phyloP scores from a whole-genome alignment of 2,797 vertebrate species.

The Sibirionetta formosa region DNA sequence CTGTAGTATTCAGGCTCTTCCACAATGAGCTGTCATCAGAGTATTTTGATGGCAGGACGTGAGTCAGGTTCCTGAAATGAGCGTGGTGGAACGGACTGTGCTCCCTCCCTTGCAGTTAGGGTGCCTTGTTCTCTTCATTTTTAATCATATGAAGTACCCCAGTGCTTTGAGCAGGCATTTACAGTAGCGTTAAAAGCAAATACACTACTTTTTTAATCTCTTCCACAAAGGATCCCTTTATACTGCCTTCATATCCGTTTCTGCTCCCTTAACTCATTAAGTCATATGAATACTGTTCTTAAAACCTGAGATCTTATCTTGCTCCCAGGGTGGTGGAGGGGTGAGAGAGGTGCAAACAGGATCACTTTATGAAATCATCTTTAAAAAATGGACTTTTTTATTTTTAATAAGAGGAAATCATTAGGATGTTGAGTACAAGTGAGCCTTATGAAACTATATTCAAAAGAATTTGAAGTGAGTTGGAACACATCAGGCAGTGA shows the following conservation, averaged over 20 bases:
- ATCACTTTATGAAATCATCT: slow-evolving; percentile 28
- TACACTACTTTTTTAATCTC: not conserved
- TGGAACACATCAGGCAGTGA: slow-evolving; percentile 35
- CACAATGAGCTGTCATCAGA: not conserved
- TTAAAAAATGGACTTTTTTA: not conserved
- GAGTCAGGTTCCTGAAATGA: not conserved
- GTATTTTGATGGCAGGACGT: not conserved
- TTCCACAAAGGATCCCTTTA: not conserved
- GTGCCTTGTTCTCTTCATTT: not conserved
- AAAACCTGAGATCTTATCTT: slow-evolving; percentile 24
- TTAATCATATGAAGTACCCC: not conserved
- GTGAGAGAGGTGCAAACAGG: slow-evolving; percentile 7
- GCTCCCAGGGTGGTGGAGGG: not conserved
- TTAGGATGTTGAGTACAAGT: slow-evolving; percentile 7
- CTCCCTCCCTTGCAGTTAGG: not conserved
- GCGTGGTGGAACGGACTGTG: not conserved
- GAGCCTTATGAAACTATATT: slow-evolving; percentile 60
- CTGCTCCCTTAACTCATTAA: slow-evolving; percentile 32
- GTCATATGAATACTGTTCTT: not conserved
- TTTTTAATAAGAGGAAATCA: not conserved
- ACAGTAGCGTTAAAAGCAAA: not conserved
- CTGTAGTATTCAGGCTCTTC: not conserved
- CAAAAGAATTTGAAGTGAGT: slow-evolving; percentile 59
- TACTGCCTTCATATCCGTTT: not conserved
- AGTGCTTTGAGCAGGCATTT: not conserved